Conservation (phyloP, 2,797 vertebrate genomes). For the Melanotaenia pygmaea region DNA sequence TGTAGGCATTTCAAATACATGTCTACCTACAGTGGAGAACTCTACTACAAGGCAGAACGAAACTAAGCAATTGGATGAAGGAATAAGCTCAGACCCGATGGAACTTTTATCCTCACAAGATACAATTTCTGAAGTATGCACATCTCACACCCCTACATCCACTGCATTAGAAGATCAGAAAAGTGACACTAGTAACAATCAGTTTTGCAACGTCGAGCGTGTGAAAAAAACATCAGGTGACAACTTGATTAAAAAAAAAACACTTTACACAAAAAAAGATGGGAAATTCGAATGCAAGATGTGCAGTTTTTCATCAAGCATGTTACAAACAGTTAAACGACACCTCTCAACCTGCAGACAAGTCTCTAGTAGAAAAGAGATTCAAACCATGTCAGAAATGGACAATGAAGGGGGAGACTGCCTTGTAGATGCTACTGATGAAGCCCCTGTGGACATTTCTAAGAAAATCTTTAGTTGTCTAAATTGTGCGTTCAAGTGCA, state of each 20-base stretch:
- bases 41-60: not conserved
- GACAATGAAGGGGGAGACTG: conserved; percentile 21
- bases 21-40: not conserved
- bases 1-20: conserved; percentile 23
- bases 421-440: not conserved
- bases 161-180: conserved; percentile 1
- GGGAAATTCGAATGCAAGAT: conserved; percentile 86
- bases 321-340: conserved; percentile 82
- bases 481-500: conserved; percentile 87
- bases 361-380: conserved; percentile 33
- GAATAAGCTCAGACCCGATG: not conserved
- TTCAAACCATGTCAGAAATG: conserved; percentile 14
- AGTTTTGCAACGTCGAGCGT: not conserved
- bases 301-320: conserved; percentile 87
- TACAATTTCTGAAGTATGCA: not conserved
- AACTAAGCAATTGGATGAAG: conserved; percentile 17
- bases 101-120: conserved; percentile 5
- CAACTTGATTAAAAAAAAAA: conserved; percentile 8
- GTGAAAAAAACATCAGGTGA: conserved; percentile 10
- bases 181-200: not conserved
- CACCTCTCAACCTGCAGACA: conserved; percentile 79
- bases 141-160: not conserved
- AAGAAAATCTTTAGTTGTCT: conserved; percentile 82
- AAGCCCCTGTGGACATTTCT: conserved; percentile 6
- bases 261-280: conserved; percentile 49